Percentiles rank a stretch among this genome's conserved stretches.
Evolutionary conservation across 1,140 invertebrate genomes (phyloP).

Genomic region (Pollicipes pollicipes): DNA sequence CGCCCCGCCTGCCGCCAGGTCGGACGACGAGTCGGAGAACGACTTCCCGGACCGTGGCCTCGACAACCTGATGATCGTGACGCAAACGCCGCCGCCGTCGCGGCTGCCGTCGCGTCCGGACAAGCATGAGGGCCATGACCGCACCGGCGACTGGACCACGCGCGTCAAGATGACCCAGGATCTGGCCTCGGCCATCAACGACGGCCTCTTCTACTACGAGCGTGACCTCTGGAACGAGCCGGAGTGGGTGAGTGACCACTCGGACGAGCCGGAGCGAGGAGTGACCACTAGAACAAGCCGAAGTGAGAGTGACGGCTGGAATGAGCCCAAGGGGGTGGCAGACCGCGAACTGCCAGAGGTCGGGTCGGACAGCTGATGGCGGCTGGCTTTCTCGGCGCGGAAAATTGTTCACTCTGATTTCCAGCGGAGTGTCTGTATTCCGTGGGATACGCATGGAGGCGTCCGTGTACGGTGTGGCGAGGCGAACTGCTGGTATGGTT

Average conservation of each 20-base stretch:
- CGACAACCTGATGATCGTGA: constrained; percentile 88
- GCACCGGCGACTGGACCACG: constrained; percentile 64
- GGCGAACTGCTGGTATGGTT: too few relatives aligned
- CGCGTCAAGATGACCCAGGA: constrained; percentile 84
- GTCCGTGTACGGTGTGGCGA: too few relatives aligned
- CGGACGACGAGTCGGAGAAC: constrained; percentile 42
- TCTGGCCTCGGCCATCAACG: constrained; percentile 80
- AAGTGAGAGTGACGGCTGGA: constrained; percentile 1
- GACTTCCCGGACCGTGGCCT: constrained; percentile 85
- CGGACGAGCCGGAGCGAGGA: constrained; percentile 4
- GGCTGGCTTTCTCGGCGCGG: too few relatives aligned
- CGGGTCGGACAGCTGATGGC: too few relatives aligned
- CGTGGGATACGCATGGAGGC: too few relatives aligned
- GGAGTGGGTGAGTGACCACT: constrained; percentile 22
- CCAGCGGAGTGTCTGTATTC: too few relatives aligned
- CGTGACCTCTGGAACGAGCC: constrained; percentile 55
- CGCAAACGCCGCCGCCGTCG: constrained; percentile 50
- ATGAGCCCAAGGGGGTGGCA: neutral
- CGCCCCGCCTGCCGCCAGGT: constrained; percentile 23
- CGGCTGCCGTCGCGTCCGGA: constrained; percentile 39
- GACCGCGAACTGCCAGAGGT: constrained; percentile 8
- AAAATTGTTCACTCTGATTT: too few relatives aligned
- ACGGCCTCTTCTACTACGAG: constrained; percentile 87
- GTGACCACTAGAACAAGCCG: neutral
- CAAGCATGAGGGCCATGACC: constrained; percentile 75